Percentiles rank a stretch among this genome's conserved stretches.
Evolutionary conservation across 2,888 invertebrate species (phyloP).

Genomic region (Rambutsinella grinnellia): DNA sequence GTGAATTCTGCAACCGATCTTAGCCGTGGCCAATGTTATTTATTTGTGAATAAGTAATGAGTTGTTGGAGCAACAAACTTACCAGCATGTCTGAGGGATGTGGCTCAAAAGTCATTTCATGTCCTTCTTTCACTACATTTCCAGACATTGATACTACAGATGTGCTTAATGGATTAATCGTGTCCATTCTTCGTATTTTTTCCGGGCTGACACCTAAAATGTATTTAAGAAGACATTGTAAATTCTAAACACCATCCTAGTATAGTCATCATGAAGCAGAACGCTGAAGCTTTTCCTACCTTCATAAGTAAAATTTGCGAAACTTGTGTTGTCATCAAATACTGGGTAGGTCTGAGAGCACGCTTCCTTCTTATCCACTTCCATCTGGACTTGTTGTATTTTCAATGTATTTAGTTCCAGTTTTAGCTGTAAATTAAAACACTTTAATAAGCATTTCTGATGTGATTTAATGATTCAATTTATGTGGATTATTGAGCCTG

Average conservation of each 20-base stretch:
- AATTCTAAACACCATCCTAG: too few species aligned
- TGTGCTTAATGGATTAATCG: constrained; percentile 13
- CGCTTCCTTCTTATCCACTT: background rate
- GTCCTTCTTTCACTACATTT: background rate
- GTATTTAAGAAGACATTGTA: background rate
- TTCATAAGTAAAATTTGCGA: constrained; percentile 9
- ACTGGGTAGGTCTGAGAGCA: constrained; percentile 4
- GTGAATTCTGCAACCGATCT: too few species aligned
- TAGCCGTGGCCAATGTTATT: too few species aligned
- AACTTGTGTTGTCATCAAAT: constrained; percentile 2
- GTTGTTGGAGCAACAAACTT: constrained; percentile 38
- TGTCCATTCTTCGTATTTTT: constrained; percentile 42
- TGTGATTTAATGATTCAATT: too few species aligned
- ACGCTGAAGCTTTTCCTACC: constrained; percentile 16
- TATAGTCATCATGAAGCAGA: background rate
- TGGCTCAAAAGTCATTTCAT: constrained; percentile 7
- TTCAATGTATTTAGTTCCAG: background rate
- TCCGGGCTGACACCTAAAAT: constrained; percentile 37
- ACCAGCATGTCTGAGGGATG: constrained; percentile 1
- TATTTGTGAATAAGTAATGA: too few species aligned
- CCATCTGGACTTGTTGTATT: background rate
- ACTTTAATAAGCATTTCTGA: too few species aligned
- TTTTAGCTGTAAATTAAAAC: constrained; percentile 13
- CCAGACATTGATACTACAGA: constrained; percentile 24
- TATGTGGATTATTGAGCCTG: too few species aligned